phyloP scores from a whole-genome alignment of 2,888 invertebrate species.

The Meteorus colon region DNA sequence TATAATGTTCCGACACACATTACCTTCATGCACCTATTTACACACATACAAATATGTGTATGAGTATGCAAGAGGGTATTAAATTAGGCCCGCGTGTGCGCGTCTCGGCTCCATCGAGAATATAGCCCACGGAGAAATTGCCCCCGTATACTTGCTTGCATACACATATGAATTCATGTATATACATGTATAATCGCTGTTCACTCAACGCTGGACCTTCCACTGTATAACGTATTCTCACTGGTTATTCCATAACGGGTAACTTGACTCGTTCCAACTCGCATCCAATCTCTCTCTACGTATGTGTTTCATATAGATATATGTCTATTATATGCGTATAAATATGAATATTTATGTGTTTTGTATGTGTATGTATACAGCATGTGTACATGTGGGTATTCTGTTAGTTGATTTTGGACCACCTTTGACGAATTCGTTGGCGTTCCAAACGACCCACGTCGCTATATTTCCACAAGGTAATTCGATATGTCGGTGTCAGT shows the following conservation, averaged over 20 bases:
- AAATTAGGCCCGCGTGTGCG: slow-evolving; percentile 24
- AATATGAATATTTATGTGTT: neutral
- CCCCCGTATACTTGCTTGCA: slow-evolving; percentile 1
- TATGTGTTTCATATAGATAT: neutral
- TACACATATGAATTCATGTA: neutral
- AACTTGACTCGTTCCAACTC: slow-evolving; percentile 25
- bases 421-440: slow-evolving; percentile 38
- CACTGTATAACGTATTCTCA: neutral
- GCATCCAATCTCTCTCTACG: slow-evolving; percentile 1
- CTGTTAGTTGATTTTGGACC: slow-evolving; percentile 28
- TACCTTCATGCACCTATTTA: neutral
- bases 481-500: slow-evolving; percentile 31
- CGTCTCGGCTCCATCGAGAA: slow-evolving; percentile 7
- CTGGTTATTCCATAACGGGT: slow-evolving; percentile 30
- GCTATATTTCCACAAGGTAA: slow-evolving; percentile 25
- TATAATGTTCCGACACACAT: neutral
- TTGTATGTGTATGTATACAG: neutral
- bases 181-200: neutral
- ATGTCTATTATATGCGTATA: neutral
- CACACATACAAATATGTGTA: neutral
- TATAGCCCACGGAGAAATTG: slow-evolving; percentile 26
- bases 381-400: neutral
- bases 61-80: slow-evolving; percentile 13
- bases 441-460: slow-evolving; percentile 11
- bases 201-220: neutral